These are phyloP conservation scores for Brachionichthys hirsutus DNA, from an alignment of 2,113 vertebrate species.

Conservation along the genomic window DNA sequence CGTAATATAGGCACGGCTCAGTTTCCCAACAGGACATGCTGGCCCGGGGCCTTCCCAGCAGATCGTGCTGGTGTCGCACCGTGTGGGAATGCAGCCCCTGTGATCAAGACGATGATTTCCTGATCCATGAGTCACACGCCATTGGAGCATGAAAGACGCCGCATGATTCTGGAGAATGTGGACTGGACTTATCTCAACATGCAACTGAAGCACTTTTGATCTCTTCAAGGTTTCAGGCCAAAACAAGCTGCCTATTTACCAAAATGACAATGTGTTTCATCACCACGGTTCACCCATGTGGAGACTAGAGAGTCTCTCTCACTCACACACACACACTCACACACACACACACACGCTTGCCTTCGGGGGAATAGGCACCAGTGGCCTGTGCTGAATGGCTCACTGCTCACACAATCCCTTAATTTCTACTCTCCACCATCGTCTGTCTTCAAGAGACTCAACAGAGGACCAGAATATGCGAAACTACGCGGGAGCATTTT, in stretches of 20 bases:
- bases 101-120: neutral
- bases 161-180: slow-evolving; percentile 3
- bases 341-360: neutral
- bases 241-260: slow-evolving; percentile 17
- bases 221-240: neutral
- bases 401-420: slow-evolving; percentile 35
- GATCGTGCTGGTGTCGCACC: neutral
- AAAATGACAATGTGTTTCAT: slow-evolving; percentile 3
- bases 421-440: slow-evolving; percentile 21
- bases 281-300: slow-evolving; percentile 37
- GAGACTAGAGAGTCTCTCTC: slow-evolving; percentile 29
- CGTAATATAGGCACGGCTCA: neutral
- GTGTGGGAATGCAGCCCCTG: neutral
- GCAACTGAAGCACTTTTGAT: neutral
- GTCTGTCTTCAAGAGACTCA: neutral
- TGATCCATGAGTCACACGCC: slow-evolving; percentile 13
- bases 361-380: slow-evolving; percentile 38
- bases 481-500: too few relatives aligned
- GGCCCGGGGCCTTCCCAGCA: slow-evolving; percentile 9
- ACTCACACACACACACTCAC: slow-evolving; percentile 9
- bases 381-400: slow-evolving; percentile 40
- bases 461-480: too few relatives aligned
- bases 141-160: slow-evolving; percentile 5
- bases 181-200: slow-evolving; percentile 10
- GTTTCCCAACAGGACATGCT: slow-evolving; percentile 15